Percentiles rank a stretch among this genome's conserved stretches.
Conservation (phyloP, 2,113 vertebrate species). For the Ammospiza nelsoni region DNA sequence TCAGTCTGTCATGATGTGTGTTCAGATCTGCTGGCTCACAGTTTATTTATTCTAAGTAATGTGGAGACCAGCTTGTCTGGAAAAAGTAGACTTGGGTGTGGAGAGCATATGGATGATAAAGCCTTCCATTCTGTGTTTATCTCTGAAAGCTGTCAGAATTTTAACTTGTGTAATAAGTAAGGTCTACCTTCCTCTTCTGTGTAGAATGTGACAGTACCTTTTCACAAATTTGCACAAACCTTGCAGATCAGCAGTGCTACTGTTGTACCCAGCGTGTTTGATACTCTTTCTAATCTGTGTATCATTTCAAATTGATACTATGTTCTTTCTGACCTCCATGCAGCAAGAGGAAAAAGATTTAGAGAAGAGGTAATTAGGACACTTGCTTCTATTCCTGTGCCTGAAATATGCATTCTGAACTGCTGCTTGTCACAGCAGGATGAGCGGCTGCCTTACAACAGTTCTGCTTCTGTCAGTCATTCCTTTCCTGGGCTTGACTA, state of each 20-base stretch:
- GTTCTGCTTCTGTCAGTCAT: conserved; percentile 5
- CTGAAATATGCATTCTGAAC: conserved; percentile 29
- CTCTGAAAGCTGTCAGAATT: not conserved
- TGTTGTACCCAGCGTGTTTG: not conserved
- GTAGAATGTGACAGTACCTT: too few relatives aligned
- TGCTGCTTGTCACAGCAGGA: conserved; percentile 24
- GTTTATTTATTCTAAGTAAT: not conserved
- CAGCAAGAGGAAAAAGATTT: conserved; percentile 21
- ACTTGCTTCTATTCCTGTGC: conserved; percentile 49
- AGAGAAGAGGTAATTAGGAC: conserved; percentile 54
- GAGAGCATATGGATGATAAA: not conserved
- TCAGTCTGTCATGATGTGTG: not conserved
- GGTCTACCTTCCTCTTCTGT: accelerated
- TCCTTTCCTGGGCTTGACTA: not conserved
- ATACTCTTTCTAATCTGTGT: not conserved
- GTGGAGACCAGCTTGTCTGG: not conserved
- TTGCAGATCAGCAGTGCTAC: not conserved
- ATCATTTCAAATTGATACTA: not conserved
- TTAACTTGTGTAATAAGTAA: not conserved
- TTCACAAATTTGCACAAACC: not conserved
- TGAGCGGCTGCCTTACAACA: not conserved
- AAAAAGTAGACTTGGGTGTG: not conserved
- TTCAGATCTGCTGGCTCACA: not conserved
- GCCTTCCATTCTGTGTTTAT: not conserved
- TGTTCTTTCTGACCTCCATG: conserved; percentile 43